Base-by-base conservation (phyloP, 2,797 vertebrate genomes). In the Pygocentrus nattereri region DNA sequence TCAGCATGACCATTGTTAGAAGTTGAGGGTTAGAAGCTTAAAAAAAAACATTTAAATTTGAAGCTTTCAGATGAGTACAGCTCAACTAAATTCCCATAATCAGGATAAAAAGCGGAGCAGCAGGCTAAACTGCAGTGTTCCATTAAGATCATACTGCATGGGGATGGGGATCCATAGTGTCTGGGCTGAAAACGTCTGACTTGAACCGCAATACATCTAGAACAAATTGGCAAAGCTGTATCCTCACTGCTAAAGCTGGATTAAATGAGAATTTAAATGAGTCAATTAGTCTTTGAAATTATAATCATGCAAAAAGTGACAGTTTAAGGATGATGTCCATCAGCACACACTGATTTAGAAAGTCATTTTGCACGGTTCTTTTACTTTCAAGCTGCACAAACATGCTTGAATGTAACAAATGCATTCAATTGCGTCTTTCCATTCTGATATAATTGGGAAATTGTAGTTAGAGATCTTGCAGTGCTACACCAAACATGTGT, bases 351-450 rank as follows among this genome's bases (percentile, higher is more conserved):
- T 68, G 10, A 27, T 44, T 68, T 58, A 69, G 31, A 41, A 13
- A 25, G 67, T 11, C 15, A 44, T 47, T 47, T 67, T 56, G 50
- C 50, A 58, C n/a, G 12, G 30, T 19, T 58, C 50, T n/a, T 68
- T 68, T 1, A 68, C 50, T 59, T 58, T 61, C 49, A 70, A 78
- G 54, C 54, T 61, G 54, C 12, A 47, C 76, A 71, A 78, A 61
- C 54, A 78, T 34, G 25, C 38, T 27, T 31, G 41, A 15, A 10
- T 31, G 4, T 18, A 70, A 78, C n/a, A 10, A 54, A 68, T 54
- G 2, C 30, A 21, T 13, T 44, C 5, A 30, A 10, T 58, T 58
- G 52, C 58, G 25, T 15, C 25, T 34, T 71, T 78, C 44, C 38
- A 47, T 49, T 52, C 21, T 49, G 7, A 31, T 3, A 27, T 70